Evolutionary conservation across 1,140 invertebrate species (phyloP).

Genomic region (Artemia franciscana): DNA sequence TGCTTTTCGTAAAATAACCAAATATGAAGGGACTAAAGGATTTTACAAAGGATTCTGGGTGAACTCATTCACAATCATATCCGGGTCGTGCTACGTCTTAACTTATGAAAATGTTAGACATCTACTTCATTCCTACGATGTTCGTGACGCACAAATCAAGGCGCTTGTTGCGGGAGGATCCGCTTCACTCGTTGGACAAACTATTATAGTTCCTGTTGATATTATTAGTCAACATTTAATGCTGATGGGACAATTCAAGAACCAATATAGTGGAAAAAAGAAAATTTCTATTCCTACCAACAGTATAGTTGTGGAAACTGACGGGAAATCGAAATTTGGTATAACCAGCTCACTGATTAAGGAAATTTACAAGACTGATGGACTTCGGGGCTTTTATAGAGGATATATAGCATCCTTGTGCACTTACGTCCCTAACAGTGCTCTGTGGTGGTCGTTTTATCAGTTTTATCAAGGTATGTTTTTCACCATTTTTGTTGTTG

Average conservation of each 20-base stretch:
- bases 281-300: constrained; percentile 21
- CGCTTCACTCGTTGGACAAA: constrained; percentile 79
- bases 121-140: constrained; percentile 35
- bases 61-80: constrained; percentile 59
- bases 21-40: constrained; percentile 58
- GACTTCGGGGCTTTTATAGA: constrained; percentile 66
- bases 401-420: constrained; percentile 75
- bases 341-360: constrained; percentile 41
- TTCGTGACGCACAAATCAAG: constrained; percentile 33
- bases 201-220: constrained; percentile 87
- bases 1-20: constrained; percentile 69
- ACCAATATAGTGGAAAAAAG: constrained; percentile 8
- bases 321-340: constrained; percentile 32
- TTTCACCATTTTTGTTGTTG: background rate
- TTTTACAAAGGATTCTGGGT: constrained; percentile 91
- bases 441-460: constrained; percentile 90
- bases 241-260: constrained; percentile 40
- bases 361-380: constrained; percentile 51
- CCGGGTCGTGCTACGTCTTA: constrained; percentile 77
- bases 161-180: constrained; percentile 53
- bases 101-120: constrained; percentile 82
- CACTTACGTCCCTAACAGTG: constrained; percentile 83
- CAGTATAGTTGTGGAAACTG: constrained; percentile 19
- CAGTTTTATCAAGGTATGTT: constrained; percentile 69
- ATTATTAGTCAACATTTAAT: constrained; percentile 89